Conservation (phyloP, 92 coral and sea anemone genomes). For the Porites rus region DNA sequence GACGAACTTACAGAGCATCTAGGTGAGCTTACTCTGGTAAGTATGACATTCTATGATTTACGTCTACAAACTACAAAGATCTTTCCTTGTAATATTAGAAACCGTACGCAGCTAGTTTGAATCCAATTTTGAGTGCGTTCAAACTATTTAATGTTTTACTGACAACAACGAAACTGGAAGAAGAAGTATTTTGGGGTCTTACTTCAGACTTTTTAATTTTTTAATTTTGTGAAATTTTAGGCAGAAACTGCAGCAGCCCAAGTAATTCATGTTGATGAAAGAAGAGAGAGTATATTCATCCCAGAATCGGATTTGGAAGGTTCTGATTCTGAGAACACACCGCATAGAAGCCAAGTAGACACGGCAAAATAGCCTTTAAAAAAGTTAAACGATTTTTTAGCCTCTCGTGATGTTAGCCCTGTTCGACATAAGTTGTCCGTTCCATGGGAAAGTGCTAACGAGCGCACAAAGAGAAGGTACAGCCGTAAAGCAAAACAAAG, state of each 20-base stretch:
- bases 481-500: conserved; percentile 61
- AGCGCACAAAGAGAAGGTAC: conserved; percentile 61
- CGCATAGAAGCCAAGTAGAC: conserved; percentile 10
- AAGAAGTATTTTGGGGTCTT: conserved; percentile 9
- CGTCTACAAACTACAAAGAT: conserved; percentile 9
- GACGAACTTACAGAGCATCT: conserved; percentile 43
- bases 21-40: conserved; percentile 43
- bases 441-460: conserved; percentile 38
- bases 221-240: not conserved
- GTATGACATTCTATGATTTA: conserved; percentile 11
- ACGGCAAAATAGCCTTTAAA: conserved; percentile 47
- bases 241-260: conserved; percentile 5
- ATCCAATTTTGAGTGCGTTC: conserved; percentile 6
- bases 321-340: conserved; percentile 10
- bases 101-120: conserved; percentile 10
- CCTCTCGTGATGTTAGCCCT: conserved; percentile 33
- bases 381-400: conserved; percentile 44
- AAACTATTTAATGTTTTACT: conserved; percentile 10
- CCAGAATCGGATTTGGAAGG: conserved; percentile 28
- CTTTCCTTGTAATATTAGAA: conserved; percentile 13
- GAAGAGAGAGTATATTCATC: conserved; percentile 34
- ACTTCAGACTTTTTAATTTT: not conserved
- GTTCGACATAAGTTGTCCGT: conserved; percentile 44
- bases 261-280: not conserved
- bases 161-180: conserved; percentile 4